Evolutionary conservation across 2,797 vertebrate genomes (phyloP).

Genomic region (Pseudopleuronectes americanus): DNA sequence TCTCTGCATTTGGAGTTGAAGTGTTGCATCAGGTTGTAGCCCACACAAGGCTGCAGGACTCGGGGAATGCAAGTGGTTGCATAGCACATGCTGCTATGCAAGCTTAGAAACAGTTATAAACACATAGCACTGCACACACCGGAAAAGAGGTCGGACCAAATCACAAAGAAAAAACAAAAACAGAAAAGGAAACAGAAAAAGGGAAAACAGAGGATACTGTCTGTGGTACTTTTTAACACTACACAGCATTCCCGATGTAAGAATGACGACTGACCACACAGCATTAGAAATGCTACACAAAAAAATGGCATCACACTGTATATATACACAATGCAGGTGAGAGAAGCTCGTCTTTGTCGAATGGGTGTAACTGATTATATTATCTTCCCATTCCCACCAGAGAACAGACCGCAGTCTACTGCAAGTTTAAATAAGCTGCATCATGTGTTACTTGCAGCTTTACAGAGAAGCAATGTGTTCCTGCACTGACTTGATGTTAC

Average conservation of each 20-base stretch:
- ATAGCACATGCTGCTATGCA: conserved; percentile 88
- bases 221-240: conserved; percentile 76
- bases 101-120: conserved; percentile 78
- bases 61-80: conserved; percentile 75
- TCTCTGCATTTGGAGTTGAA: conserved; percentile 74
- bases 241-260: conserved; percentile 80
- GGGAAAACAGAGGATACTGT: conserved; percentile 63
- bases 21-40: conserved; percentile 77
- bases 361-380: conserved; percentile 75
- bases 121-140: conserved; percentile 81
- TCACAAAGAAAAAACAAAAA: conserved; percentile 66
- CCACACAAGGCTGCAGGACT: conserved; percentile 65
- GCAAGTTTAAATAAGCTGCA: conserved; percentile 78
- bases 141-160: conserved; percentile 75
- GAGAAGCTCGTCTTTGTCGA: conserved; percentile 75
- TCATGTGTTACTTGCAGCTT: conserved; percentile 76
- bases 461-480: conserved; percentile 81
- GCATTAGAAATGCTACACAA: conserved; percentile 83
- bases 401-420: conserved; percentile 66
- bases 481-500: conserved; percentile 78
- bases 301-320: conserved; percentile 82
- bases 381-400: conserved; percentile 74
- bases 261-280: conserved; percentile 77
- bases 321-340: conserved; percentile 83
- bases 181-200: conserved; percentile 28